Evolutionary conservation across 2,888 invertebrate species (phyloP), one percentile per base, ranked within the genome.

Genomic region (Ormyrus thymus): DNA sequence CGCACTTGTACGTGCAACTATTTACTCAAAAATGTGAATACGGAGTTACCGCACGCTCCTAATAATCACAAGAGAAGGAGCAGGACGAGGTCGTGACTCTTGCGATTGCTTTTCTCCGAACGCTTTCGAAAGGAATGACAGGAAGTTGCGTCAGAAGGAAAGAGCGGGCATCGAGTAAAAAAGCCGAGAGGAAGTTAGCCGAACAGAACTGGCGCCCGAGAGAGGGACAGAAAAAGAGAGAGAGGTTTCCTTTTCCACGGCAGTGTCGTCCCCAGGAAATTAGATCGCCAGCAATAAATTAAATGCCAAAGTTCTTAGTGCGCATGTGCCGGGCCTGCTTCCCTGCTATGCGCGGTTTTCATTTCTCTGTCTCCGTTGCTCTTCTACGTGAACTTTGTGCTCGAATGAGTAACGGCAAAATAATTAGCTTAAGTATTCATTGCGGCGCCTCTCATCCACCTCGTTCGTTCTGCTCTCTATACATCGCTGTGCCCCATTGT

Each of bases 391-490:
- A 86, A 87, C 84, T 86, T 86, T 29, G 51, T 15, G 66, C 84
- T 82, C 83, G 86, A 84, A 87, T 86, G 87, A 87, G 86, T 86
- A 86, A 86, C 84, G 85, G 83, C 83, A 82, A 87, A 87, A 87
- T 86, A 87, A 87, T 87, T 85, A 85, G 84, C 83, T 87, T 85
- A 86, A 87, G 85, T 86, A 87, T 87, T 87, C 87, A 87, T 87
- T 79, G 80, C 75, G 83, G 15, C 48, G 56, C 45, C 45, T 46
- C 62, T 71, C 45, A 50, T 70, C 71, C 80, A 62, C 72, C 69
- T 45, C 64, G 53, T 66, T 78, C 15, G n/a, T 11, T 65, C 11
- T 29, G 45, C 69, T 43, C 53, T 58, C 29, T 29, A 29, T 29
- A 29, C 29, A 29, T 29, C 29, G 29, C 29, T 29, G 29, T 29